Base-by-base conservation (phyloP, 2,113 vertebrate species). In the Promerops cafer region DNA sequence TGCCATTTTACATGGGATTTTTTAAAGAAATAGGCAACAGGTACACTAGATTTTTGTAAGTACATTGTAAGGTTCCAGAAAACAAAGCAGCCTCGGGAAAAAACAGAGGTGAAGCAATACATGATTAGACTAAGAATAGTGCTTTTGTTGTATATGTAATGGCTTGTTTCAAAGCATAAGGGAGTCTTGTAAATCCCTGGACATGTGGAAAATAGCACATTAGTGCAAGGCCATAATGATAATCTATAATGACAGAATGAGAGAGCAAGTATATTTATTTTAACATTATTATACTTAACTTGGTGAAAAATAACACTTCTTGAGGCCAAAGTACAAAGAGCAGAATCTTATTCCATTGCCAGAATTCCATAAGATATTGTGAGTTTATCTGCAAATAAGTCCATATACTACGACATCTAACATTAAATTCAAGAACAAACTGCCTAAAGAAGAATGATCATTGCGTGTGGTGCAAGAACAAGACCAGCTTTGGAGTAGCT, bases 341-440 rank as follows among this genome's bases (percentile, higher is more conserved):
- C n/a, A 90, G 49, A 60, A 83, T 74, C 28, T 61, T 96, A 90
- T 78, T 93, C 23, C 31, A 71, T 57, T 87, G 47, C 68, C 85
- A 83, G 76, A 78, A 83, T 90, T 96, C 95, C 24, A 3, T 74
- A 81, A 83, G 68, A 37, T 63, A 47, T 8, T 91, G 49, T 94
- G 66, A 93, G 86, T 93, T 94, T 91, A 56, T 92, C 52, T 92
- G 60, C 39, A 87, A 89, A 78, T 72, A 40, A 86, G 44, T 49
- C 56, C n/a, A 71, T 90, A 78, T 87, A 49, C 92, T 75, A 20
- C 52, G 85, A 44, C 26, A 81, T 42, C 47, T 74, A 80, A 74
- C 60, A 75, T 68, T 64, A 83, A 87, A 81, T 81, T 86, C 44
- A 87, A 68, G 72, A 88, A 59, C 49, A 85, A 91, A 72, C 52